Conservation (phyloP, 1,140 invertebrate genomes). For the Drosophila ironensis region DNA sequence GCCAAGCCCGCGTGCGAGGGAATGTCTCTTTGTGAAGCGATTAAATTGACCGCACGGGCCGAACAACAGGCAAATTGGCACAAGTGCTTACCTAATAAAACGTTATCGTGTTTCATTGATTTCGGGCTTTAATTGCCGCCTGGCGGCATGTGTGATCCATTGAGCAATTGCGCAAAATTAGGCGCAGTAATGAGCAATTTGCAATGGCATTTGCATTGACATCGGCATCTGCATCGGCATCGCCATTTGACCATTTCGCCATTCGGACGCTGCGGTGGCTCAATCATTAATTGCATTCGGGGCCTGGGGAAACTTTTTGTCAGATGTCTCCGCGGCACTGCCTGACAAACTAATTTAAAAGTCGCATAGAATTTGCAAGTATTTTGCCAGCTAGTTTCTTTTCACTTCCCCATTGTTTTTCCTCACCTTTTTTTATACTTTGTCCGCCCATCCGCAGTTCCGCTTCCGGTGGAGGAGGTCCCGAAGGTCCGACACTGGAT, state of each 20-base stretch:
- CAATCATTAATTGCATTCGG: conserved; percentile 58
- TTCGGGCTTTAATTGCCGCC: conserved; percentile 38
- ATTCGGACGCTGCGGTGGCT: conserved; percentile 19
- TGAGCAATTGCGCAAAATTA: conserved; percentile 18
- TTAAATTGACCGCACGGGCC: conserved; percentile 29
- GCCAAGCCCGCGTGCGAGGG: neutral
- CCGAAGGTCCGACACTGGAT: conserved; percentile 14
- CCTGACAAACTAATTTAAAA: conserved; percentile 71
- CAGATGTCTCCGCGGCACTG: conserved; percentile 20
- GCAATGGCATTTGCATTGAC: conserved; percentile 38
- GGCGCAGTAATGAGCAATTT: conserved; percentile 18
- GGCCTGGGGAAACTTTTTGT: conserved; percentile 32
- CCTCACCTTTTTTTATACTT: neutral
- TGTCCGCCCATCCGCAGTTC: neutral
- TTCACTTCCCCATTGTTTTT: conserved; percentile 1
- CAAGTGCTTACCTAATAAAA: conserved; percentile 41
- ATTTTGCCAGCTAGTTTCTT: conserved; percentile 44
- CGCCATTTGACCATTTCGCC: too few relatives aligned
- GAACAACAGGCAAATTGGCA: conserved; percentile 3
- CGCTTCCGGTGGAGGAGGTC: neutral
- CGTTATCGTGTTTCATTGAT: conserved; percentile 49
- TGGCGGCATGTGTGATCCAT: conserved; percentile 13
- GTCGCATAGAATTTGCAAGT: conserved; percentile 62
- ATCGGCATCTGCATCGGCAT: too few relatives aligned
- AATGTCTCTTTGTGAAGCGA: conserved; percentile 9